These are phyloP conservation scores for Rambutsinella grinnellia DNA, from an alignment of 2,888 invertebrate species.

Conservation along the genomic window DNA sequence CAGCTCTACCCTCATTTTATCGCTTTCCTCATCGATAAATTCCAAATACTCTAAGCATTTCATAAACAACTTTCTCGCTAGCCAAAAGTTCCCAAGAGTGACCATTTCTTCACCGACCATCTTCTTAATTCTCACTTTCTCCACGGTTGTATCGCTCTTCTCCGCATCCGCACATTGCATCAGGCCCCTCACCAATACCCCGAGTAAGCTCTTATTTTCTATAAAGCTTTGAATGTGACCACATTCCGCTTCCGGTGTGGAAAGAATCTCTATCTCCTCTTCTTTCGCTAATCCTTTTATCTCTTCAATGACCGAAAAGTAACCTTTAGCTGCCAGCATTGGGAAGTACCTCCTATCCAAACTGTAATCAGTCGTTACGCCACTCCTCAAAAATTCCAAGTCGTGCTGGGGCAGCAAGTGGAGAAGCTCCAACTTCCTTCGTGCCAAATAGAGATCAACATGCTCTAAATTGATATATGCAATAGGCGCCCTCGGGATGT, in stretches of 20 bases:
- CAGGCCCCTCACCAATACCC: conserved; percentile 1
- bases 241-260: background rate
- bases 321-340: background rate
- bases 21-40: conserved; percentile 6
- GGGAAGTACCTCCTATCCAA: background rate
- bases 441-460: conserved; percentile 15
- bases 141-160: background rate
- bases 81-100: conserved; percentile 9
- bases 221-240: conserved; percentile 2
- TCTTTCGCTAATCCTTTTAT: background rate
- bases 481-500: conserved; percentile 18
- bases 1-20: conserved; percentile 11
- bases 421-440: background rate
- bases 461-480: background rate
- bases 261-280: background rate
- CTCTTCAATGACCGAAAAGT: conserved; percentile 1
- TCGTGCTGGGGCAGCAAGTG: background rate
- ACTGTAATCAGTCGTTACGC: too few species aligned
- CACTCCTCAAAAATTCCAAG: background rate
- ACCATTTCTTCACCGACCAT: conserved; percentile 13
- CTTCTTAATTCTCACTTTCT: background rate
- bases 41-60: background rate
- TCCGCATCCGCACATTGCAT: background rate
- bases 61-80: conserved; percentile 4
- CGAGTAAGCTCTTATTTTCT: background rate